Evolutionary conservation across 2,888 invertebrate species (phyloP), one percentile per base, ranked within the genome.

Genomic region (Himalopsyche tibetana): DNA sequence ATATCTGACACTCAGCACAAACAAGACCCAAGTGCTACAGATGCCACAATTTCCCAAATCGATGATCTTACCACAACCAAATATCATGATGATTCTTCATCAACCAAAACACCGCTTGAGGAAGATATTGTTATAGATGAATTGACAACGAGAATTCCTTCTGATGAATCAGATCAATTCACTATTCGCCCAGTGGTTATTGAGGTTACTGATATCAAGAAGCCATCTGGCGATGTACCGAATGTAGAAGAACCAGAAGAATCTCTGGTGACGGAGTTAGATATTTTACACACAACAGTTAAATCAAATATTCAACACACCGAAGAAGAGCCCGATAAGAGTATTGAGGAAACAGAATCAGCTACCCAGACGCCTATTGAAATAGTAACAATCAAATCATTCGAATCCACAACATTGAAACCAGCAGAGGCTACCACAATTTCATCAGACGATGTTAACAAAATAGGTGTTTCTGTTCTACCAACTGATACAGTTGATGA

Each of bases 381-480:
- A 4, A 82, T 40, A 5, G 56, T 82, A 0, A 55, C 82, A 55
- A 36, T 55, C 15, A 19, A n/a, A 11, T 45, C 55, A 55, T 17
- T 38, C 28, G 82, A 86, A 80, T 17, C 74, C n/a, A 51, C 55
- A 80, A 85, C 85, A 63, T 38, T 17, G 17, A 81, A 42, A 74
- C 51, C 55, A 40, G 45, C 84, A 51, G 88, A 87, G n/a, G 51
- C 74, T 36, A 87, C 88, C 12, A 88, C 88, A 28, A 51, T 87
- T 51, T 88, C 88, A 51, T 80, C 82, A n/a, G 88, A 88, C 55
- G 88, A 87, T 83, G 88, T 88, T 19, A 88, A 88, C 82, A 87
- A 85, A 86, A 88, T 88, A 55, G 88, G 88, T 55, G 88, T 88
- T 40, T 88, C 88, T 81, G 88, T 88, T n/a, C 84, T 88, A 19